Evolutionary conservation across 2,888 invertebrate species (phyloP), one percentile per base, ranked within the genome.

Genomic region (Meloe dianella): DNA sequence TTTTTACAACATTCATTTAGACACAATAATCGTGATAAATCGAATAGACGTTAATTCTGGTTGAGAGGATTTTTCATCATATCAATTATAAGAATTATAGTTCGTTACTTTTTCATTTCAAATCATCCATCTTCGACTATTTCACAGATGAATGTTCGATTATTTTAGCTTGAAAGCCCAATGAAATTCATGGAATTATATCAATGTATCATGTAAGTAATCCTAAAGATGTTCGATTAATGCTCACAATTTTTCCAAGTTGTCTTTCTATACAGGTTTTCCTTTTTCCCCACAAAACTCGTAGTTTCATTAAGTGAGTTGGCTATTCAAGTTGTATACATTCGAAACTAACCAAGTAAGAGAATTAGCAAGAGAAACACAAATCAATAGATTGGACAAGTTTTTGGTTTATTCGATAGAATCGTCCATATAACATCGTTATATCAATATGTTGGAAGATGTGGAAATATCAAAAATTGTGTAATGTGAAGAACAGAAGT

Each of bases 401-500:
- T 29, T 22, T 57, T 6, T 1, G 32, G 12, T 57, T 57, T 27
- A 17, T 57, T 29, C 6, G 0, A 20, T 17, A 30, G 27, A n/a
- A n/a, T 32, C 7, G 10, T 10, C 27, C 7, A 29, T 12, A 27
- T 57, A n/a, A 24, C 7, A 1, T 12, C 27, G 10, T 12, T 17
- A 5, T 20, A 56, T 12, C 1, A 35, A 12, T 12, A 12, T 35
- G 12, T 35, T 4, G 12, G 14, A 35, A 12, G 12, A 4, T 4
- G 12, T 10, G 12, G 12, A 14, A 35, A 35, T 35, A 35, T 35
- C 35, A 35, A 35, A 35, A 35, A 35, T 14, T n/a, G n/a, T 41
- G 41, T n/a, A 58, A 29, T 57, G 29, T 57, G n/a, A 57, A 29
- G 9, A 57, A 32, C 27, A 2, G n/a, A 57, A 30, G 32, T 58